Base-by-base conservation (phyloP, 2,888 invertebrate species). In the Ceriagrion tenellum region DNA sequence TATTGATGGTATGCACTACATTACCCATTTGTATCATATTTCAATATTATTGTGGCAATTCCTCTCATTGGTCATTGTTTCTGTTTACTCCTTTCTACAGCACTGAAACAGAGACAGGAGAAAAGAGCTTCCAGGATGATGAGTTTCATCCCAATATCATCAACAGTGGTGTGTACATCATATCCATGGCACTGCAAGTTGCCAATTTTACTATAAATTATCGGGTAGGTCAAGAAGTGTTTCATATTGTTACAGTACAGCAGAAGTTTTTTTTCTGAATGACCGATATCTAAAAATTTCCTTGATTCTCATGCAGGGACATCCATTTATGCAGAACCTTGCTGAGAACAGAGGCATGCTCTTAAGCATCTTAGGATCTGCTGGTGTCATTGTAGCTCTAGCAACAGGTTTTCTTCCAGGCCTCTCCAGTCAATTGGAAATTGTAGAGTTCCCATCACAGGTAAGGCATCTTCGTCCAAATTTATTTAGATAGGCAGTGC, bases 171-270 rank as follows among this genome's bases (percentile, higher is more conserved):
- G 99, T 99, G 26, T 99, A 99, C 97, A 99, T 99, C 95, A 99
- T 99, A 96, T 99, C 99, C 0, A 98, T 99, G 98, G 98, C 99
- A 30, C 97, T 99, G 95, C 99, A 99, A 97, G 98, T 99, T 96
- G 99, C 99, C 1, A 99, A 99, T 23, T 99, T 99, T 97, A 99
- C 99, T 95, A 99, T 99, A 95, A 99, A 99, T 97, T 99, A 99
- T 97, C 98, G 99, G 98, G 99, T 99, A 97, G 97, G 97, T 96
- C 3, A 90, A 88, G 90, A 56, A 35, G 26, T 81, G 95, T 95
- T 26, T 88, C 2, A 40, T 40, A 6, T 91, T 0, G 95, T 56
- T 95, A 81, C 47, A 74, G 13, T 63, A 40, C 88, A 35, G 47
- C 89, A n/a, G 1, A 18, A 90, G 90, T 95, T 18, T 35, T 95